phyloP scores from a whole-genome alignment of 2,113 vertebrate genomes.

The Indicator indicator region DNA sequence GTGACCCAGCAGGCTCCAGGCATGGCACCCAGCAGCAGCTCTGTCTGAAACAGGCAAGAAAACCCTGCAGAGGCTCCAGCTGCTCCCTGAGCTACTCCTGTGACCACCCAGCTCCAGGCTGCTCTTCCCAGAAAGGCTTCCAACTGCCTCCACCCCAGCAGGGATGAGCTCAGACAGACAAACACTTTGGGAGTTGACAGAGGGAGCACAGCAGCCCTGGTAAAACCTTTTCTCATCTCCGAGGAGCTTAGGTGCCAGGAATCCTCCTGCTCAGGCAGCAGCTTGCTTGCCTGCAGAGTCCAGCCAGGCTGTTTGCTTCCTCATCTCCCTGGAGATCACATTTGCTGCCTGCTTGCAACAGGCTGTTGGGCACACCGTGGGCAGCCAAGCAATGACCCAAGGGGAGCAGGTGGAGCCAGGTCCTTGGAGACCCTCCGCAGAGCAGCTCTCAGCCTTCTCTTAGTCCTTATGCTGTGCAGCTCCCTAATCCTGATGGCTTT shows the following conservation, averaged over 20 bases:
- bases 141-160: neutral
- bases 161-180: no score
- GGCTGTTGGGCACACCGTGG: neutral
- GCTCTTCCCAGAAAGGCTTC: neutral
- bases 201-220: neutral
- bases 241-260: neutral
- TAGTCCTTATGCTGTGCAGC: accelerated
- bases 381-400: no score
- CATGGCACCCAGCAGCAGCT: accelerated
- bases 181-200: neutral
- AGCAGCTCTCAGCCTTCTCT: neutral
- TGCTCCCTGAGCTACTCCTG: accelerated
- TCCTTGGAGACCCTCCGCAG: neutral
- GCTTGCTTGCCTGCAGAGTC: neutral
- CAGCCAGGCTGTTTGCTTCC: neutral
- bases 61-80: neutral
- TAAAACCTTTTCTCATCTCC: neutral
- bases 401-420: accelerated
- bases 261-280: neutral
- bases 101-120: accelerated
- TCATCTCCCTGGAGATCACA: accelerated
- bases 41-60: constrained; percentile 16
- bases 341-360: neutral
- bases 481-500: neutral
- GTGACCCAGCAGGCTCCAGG: neutral